These are phyloP conservation scores for Antechinus stuartii DNA, from an alignment of 2,113 vertebrate genomes.

Conservation along the genomic window DNA sequence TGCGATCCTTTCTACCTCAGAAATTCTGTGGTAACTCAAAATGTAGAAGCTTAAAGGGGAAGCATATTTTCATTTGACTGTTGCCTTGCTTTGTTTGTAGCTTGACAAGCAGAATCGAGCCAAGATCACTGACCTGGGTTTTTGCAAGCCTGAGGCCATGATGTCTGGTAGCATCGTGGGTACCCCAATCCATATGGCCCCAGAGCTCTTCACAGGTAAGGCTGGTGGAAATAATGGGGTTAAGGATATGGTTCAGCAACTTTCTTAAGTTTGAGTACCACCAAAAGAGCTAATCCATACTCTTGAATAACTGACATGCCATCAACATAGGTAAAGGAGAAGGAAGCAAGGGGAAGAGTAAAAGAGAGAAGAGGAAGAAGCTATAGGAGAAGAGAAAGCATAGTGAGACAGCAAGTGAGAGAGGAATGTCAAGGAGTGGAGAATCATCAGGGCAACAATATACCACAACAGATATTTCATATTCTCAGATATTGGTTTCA, in stretches of 20 bases:
- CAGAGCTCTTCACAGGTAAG: conserved; percentile 97
- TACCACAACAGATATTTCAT: background rate
- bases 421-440: background rate
- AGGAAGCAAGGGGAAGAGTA: background rate
- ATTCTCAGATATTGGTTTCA: background rate
- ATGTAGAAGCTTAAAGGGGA: background rate
- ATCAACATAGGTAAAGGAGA: background rate
- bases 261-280: background rate
- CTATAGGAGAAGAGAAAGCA: background rate
- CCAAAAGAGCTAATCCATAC: background rate
- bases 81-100: conserved; percentile 80
- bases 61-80: conserved; percentile 23
- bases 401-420: background rate
- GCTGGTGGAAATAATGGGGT: background rate
- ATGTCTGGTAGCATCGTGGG: conserved; percentile 99
- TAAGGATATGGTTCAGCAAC: background rate
- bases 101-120: conserved; percentile 97
- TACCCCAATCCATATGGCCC: conserved; percentile 99
- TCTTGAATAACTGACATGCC: background rate
- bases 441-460: background rate
- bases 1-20: background rate
- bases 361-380: background rate
- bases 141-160: conserved; percentile 99
- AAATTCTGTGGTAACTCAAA: background rate
- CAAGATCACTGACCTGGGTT: conserved; percentile 98